These are phyloP conservation scores for Troglohyphantes excavatus DNA, from an alignment of 2,888 invertebrate genomes.

Conservation along the genomic window DNA sequence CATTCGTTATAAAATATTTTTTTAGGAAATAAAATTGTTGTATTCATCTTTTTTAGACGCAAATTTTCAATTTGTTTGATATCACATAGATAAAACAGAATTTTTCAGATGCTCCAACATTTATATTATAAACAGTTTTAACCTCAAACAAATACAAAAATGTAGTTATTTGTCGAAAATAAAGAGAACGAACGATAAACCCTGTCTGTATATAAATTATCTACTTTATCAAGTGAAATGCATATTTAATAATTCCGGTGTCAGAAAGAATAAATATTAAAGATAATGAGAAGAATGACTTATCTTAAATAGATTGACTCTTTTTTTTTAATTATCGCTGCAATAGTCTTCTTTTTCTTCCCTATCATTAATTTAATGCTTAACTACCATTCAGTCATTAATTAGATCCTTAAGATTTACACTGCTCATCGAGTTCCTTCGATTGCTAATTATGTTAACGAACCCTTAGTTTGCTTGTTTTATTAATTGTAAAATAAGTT, in stretches of 20 bases:
- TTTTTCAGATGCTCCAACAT: no score
- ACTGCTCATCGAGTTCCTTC: conserved; percentile 3
- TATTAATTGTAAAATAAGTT: no score
- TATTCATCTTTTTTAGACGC: no score
- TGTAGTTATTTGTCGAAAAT: no score
- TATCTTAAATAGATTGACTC: background rate
- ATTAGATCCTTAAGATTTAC: conserved; percentile 9
- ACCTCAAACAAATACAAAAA: no score
- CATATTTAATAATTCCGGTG: background rate
- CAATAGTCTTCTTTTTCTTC: background rate
- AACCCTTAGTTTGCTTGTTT: background rate
- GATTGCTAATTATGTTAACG: conserved; percentile 1
- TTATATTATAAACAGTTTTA: no score
- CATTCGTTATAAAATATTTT: no score
- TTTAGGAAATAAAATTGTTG: no score
- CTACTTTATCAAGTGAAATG: background rate
- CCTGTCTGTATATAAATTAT: background rate
- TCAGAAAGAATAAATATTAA: background rate
- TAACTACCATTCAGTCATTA: background rate
- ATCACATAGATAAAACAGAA: no score
- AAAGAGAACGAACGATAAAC: no score
- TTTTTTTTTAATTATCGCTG: background rate
- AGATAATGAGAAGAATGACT: background rate
- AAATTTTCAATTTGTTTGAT: no score
- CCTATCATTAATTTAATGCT: conserved; percentile 5